These are phyloP conservation scores for Poecilia picta DNA, from an alignment of 2,797 vertebrate genomes.

Conservation along the genomic window DNA sequence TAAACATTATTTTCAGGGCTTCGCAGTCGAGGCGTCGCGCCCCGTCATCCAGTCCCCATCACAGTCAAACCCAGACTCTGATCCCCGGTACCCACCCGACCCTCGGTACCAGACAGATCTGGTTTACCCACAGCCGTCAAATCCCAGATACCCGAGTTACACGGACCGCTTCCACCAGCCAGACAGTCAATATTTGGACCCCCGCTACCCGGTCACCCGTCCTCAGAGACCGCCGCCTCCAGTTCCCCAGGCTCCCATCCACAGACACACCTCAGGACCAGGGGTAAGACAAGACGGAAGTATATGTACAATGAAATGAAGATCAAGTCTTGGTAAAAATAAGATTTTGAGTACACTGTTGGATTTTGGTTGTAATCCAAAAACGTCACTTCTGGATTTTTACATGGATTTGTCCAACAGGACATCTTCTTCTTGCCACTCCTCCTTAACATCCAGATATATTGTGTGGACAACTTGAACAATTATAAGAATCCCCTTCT, in stretches of 20 bases:
- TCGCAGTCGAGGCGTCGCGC: conserved; percentile 81
- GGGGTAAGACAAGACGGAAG: conserved; percentile 56
- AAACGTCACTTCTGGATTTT: background rate
- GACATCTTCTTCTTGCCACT: background rate
- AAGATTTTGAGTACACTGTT: background rate
- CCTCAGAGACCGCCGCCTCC: conserved; percentile 54
- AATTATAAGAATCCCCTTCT: background rate
- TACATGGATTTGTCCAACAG: background rate
- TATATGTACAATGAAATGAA: background rate
- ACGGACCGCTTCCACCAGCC: conserved; percentile 60
- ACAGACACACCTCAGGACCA: conserved; percentile 71
- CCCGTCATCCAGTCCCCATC: conserved; percentile 76
- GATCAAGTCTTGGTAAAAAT: background rate
- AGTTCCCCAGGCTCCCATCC: conserved; percentile 50
- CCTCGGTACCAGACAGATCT: conserved; percentile 44
- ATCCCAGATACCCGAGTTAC: conserved; percentile 74
- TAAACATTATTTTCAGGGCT: conserved; percentile 74
- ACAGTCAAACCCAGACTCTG: conserved; percentile 20
- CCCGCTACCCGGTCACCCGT: conserved; percentile 51
- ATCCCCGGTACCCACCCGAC: conserved; percentile 49
- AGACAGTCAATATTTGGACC: conserved; percentile 49
- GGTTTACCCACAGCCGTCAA: conserved; percentile 48
- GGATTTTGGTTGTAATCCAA: background rate
- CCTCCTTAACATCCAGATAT: background rate
- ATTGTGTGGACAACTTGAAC: background rate